phyloP scores from a whole-genome alignment of 2,888 invertebrate genomes.

The Ctenicera cuprea region DNA sequence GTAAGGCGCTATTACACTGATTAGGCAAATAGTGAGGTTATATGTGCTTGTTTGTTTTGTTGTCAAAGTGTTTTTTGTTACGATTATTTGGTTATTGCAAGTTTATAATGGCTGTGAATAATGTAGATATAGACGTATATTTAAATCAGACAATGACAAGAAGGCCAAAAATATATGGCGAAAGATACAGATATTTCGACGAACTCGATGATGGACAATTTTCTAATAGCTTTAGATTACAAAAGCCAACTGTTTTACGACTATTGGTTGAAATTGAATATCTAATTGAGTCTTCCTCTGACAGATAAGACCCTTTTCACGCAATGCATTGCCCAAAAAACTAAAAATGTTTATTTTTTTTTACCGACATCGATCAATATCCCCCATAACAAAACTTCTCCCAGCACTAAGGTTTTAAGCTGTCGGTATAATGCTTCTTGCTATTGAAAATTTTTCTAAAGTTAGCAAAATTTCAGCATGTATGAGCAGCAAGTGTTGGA shows the following conservation, averaged over 20 bases:
- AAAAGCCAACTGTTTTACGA: not conserved
- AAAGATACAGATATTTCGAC: not conserved
- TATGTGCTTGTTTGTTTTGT: no score
- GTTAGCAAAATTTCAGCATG: conserved; percentile 41
- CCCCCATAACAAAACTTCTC: conserved; percentile 35
- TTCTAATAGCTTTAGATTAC: not conserved
- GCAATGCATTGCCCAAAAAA: no score
- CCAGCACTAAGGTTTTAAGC: conserved; percentile 50
- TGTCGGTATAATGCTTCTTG: conserved; percentile 39
- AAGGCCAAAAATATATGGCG: not conserved
- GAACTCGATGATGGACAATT: not conserved
- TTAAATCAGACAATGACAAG: not conserved
- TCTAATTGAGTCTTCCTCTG: not conserved
- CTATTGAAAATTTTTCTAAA: conserved; percentile 50
- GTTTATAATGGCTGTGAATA: no score
- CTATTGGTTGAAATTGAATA: not conserved
- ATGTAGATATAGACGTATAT: no score
- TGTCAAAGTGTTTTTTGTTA: no score
- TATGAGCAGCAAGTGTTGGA: no score
- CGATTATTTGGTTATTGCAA: no score
- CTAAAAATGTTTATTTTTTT: not conserved
- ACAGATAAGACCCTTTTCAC: no score
- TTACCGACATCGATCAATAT: not conserved
- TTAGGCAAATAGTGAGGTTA: no score
- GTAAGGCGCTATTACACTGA: no score